Conservation (phyloP, 2,113 vertebrate species). For the Chroicocephalus ridibundus region DNA sequence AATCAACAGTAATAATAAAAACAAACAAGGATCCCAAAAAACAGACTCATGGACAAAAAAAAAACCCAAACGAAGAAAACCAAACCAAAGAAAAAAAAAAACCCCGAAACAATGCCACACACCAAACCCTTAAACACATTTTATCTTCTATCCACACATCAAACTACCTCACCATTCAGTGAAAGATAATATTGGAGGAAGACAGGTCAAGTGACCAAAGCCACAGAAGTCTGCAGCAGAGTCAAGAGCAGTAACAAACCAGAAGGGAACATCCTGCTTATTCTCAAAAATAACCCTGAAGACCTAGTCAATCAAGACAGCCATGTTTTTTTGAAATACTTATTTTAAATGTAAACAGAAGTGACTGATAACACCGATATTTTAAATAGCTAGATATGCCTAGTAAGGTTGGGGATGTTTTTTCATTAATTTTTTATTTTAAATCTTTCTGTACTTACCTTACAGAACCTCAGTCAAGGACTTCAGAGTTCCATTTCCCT, state of each 20-base stretch:
- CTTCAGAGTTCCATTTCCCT: not conserved
- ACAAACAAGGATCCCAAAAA: not conserved
- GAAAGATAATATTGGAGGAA: not conserved
- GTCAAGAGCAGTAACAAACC: not conserved
- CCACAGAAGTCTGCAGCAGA: not conserved
- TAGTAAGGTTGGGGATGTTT: not conserved
- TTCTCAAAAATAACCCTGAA: not conserved
- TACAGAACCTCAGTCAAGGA: not conserved
- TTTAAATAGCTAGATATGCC: not conserved
- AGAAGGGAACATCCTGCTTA: not conserved
- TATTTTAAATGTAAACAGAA: not conserved
- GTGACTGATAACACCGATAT: not conserved
- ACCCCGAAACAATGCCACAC: rapidly evolving
- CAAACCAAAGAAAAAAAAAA: not conserved
- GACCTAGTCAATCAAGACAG: not conserved
- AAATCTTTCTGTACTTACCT: not conserved
- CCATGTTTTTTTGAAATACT: not conserved
- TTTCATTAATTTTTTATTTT: not conserved
- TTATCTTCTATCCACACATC: not conserved
- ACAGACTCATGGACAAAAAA: not conserved
- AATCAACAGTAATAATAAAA: not conserved
- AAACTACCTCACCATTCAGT: not conserved
- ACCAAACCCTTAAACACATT: not conserved
- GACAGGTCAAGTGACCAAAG: not conserved
- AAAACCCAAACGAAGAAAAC: not conserved